Percentiles rank a stretch among this genome's conserved stretches.
Evolutionary conservation across 2,888 invertebrate genomes (phyloP).

Genomic region (Rotaria socialis): DNA sequence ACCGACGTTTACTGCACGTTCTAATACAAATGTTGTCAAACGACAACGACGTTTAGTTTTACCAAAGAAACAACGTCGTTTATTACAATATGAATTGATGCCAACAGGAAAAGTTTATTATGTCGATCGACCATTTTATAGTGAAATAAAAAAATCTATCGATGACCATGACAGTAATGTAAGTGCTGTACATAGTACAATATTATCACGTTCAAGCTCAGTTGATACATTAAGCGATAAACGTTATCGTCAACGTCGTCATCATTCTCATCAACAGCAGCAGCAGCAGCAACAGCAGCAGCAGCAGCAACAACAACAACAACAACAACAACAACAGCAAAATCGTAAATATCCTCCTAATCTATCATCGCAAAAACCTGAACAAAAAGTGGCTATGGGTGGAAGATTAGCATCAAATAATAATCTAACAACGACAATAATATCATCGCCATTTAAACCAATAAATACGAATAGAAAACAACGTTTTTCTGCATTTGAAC

Average conservation of each 20-base stretch:
- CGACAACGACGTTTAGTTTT: not conserved
- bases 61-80: slow-evolving; percentile 6
- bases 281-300: not conserved
- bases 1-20: not conserved
- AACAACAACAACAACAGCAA: not conserved
- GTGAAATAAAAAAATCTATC: too few relatives aligned
- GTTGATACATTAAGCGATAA: slow-evolving; percentile 1
- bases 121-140: not conserved
- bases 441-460: slow-evolving; percentile 24
- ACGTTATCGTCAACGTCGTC: not conserved
- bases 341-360: not conserved
- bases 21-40: not conserved
- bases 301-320: not conserved
- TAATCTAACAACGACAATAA: not conserved
- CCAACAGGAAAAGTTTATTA: slow-evolving; percentile 31
- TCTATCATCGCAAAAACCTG: not conserved
- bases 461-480: not conserved
- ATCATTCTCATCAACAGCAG: not conserved
- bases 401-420: slow-evolving; percentile 3
- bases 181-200: not conserved
- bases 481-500: not conserved
- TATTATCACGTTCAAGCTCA: slow-evolving; percentile 16
- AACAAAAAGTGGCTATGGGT: not conserved
- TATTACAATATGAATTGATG: slow-evolving; percentile 34
- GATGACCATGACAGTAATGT: not conserved